Base-by-base conservation (phyloP, 2,797 vertebrate species). In the Hylomyscus alleni region DNA sequence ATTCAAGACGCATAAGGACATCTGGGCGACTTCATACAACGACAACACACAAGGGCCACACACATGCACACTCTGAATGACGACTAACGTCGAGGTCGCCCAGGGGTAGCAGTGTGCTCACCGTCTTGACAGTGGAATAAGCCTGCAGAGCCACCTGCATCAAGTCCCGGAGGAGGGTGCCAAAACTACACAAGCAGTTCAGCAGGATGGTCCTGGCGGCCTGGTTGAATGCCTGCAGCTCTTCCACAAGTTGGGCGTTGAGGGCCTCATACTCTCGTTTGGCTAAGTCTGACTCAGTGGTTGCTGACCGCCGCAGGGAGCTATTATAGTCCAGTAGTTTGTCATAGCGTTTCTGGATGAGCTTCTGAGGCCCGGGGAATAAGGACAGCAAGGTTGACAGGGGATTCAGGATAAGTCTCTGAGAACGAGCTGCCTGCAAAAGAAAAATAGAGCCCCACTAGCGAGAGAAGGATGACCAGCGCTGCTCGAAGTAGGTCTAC, bases 271-370 rank as follows among this genome's bases (percentile, higher is more conserved):
- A 99, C 80, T 99, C 99, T 89, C 99, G 99, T 96, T 98, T 99
- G 93, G 99, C 99, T 73, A 98, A 98, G 81, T 99, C 99, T 11
- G 99, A 98, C 67, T 99, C 99, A 4, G 99, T 99, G 24, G 98
- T 98, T 2, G 99, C 98, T 0, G 99, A 98, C 95, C 98, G 99
- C 97, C 99, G 99, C 91, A 99, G 98, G 94, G 95, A 99, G 98
- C 99, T 99, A 98, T 99, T 99, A 97, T 99, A 99, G 98, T 99
- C 99, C 94, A 99, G 98, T 85, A 99, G 97, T 98, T 99, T 99
- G 98, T 99, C 99, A 1, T 99, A 99, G 81, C 99, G 99, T 96
- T 99, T 99, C 98, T 99, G 99, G 97, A 99, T 99, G 95, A 99
- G 99, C 98, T 99, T 99, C 98, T 99, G 99, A 1, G 99, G 99